phyloP scores from a whole-genome alignment of 2,888 invertebrate genomes.

The Sthenelais limicola region DNA sequence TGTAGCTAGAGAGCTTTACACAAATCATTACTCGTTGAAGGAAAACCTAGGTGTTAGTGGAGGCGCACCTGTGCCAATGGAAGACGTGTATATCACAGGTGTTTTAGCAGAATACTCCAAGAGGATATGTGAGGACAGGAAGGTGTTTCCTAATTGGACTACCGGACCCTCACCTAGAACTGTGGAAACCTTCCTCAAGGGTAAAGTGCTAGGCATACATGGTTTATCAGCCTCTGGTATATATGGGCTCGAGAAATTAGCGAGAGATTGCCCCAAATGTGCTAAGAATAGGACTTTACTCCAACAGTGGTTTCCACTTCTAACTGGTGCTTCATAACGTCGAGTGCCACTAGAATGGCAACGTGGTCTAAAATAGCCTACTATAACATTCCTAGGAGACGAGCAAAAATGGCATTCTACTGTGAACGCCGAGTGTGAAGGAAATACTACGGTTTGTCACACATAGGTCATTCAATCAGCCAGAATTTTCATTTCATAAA shows the following conservation, averaged over 20 bases:
- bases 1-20: background rate
- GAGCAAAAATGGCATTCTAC: too few relatives aligned
- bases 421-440: too few relatives aligned
- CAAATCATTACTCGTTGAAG: background rate
- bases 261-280: background rate
- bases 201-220: conserved; percentile 23
- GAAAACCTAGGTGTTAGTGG: background rate
- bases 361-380: too few relatives aligned
- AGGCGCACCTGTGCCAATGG: conserved; percentile 19
- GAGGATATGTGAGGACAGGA: conserved; percentile 9
- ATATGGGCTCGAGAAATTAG: conserved; percentile 19
- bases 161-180: conserved; percentile 4
- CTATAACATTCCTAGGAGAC: too few relatives aligned
- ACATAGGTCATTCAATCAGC: too few relatives aligned
- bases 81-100: conserved; percentile 39
- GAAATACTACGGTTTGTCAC: too few relatives aligned
- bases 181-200: background rate
- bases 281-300: background rate
- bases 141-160: conserved; percentile 34
- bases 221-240: conserved; percentile 17
- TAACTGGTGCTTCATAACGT: conserved; percentile 14
- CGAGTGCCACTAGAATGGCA: too few relatives aligned
- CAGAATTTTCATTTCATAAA: too few relatives aligned
- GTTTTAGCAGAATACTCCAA: background rate
- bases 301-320: conserved; percentile 9